Conservation (phyloP, 2,888 invertebrate species). For the Apoda limacodes region DNA sequence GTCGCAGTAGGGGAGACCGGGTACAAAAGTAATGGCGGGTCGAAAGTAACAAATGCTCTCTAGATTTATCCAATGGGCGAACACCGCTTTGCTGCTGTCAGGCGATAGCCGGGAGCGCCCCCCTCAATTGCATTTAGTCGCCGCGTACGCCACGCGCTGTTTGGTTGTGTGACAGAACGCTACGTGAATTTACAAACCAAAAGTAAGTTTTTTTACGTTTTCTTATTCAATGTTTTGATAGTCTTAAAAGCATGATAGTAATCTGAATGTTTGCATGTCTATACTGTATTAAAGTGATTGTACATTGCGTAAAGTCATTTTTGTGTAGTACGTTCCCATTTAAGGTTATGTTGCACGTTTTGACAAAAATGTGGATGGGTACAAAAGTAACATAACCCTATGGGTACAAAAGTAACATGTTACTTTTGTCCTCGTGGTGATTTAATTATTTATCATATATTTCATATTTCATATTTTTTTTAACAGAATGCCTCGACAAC, state of each 20-base stretch:
- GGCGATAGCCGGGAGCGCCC: conserved; percentile 11
- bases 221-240: conserved; percentile 10
- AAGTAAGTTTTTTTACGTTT: too few relatives aligned
- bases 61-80: conserved; percentile 18
- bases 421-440: conserved; percentile 8
- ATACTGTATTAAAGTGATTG: conserved; percentile 10
- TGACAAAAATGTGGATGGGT: too few relatives aligned
- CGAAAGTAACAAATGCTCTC: conserved; percentile 22
- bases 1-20: too few relatives aligned
- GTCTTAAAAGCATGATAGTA: conserved; percentile 9
- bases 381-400: too few relatives aligned
- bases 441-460: conserved; percentile 3
- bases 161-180: conserved; percentile 9
- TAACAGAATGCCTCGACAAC: conserved; percentile 12
- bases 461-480: conserved; percentile 4
- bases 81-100: conserved; percentile 10
- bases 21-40: too few relatives aligned
- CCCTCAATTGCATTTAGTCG: conserved; percentile 9
- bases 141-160: conserved; percentile 8
- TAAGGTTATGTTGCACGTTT: conserved; percentile 11
- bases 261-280: conserved; percentile 13
- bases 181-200: conserved; percentile 4
- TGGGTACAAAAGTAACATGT: conserved; percentile 13
- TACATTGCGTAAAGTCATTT: conserved; percentile 7
- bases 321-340: conserved; percentile 9